phyloP scores from a whole-genome alignment of 2,113 vertebrate species.

The Falcunculus frontatus region DNA sequence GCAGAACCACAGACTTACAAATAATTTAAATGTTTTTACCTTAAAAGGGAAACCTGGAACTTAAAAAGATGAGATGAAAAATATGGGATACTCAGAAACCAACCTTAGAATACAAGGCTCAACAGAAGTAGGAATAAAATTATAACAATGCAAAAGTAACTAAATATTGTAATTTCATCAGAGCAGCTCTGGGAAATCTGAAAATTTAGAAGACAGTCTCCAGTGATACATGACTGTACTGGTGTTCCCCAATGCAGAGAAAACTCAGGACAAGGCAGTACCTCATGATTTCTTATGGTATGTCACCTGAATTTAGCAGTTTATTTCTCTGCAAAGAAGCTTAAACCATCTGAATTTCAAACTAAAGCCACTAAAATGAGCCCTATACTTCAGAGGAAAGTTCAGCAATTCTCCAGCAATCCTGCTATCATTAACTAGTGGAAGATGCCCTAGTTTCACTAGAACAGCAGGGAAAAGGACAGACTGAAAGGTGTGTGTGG shows the following conservation, averaged over 20 bases:
- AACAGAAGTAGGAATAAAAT: neutral
- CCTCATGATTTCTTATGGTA: neutral
- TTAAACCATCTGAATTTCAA: neutral
- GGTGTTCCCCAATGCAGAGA: neutral
- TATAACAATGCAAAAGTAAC: neutral
- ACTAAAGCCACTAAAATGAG: neutral
- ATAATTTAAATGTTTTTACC: neutral
- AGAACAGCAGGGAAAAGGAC: neutral
- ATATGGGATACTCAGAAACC: neutral
- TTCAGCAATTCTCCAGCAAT: neutral
- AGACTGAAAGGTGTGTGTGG: neutral
- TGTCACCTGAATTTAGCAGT: neutral
- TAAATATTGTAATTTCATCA: neutral
- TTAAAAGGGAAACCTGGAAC: neutral
- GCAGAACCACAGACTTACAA: neutral
- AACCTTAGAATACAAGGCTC: neutral
- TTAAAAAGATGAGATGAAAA: neutral
- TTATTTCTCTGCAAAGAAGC: neutral
- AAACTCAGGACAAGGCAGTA: neutral
- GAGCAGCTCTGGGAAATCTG: fast-evolving
- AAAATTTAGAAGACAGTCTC: neutral
- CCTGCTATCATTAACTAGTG: neutral
- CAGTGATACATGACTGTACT: neutral
- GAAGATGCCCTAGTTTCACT: neutral
- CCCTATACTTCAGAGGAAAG: neutral